These are phyloP conservation scores for Aegithalos caudatus DNA, from an alignment of 2,113 vertebrate genomes.

Conservation along the genomic window DNA sequence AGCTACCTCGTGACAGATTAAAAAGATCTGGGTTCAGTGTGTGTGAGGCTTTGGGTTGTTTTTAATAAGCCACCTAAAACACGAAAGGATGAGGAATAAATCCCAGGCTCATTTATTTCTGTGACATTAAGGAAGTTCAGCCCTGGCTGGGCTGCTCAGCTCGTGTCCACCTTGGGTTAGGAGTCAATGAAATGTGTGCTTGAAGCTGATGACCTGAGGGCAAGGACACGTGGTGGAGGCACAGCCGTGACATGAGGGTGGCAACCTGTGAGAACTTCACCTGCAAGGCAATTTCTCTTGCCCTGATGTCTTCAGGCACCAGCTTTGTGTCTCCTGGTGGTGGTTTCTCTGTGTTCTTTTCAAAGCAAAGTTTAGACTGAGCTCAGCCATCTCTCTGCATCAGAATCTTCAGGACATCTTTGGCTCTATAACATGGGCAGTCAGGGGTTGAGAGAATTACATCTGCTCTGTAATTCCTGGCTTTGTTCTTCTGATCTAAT, in stretches of 20 bases:
- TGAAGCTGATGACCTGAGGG: not conserved
- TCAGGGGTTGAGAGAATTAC: not conserved
- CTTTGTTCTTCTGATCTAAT: not conserved
- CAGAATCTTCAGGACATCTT: not conserved
- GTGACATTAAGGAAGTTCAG: not conserved
- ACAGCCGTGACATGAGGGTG: not conserved
- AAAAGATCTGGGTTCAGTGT: not conserved
- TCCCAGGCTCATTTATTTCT: not conserved
- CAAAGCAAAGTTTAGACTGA: not conserved
- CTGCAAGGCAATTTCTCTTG: not conserved
- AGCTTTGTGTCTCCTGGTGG: not conserved
- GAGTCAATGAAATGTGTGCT: not conserved
- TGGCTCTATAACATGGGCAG: not conserved
- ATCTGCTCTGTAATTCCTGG: not conserved
- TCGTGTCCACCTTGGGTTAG: rapidly evolving
- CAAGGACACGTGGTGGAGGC: rapidly evolving
- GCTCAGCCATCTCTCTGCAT: not conserved
- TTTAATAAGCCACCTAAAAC: not conserved
- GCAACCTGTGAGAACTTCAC: not conserved
- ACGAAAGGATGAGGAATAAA: not conserved
- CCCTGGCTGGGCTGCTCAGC: not conserved
- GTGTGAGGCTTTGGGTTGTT: not conserved
- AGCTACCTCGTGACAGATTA: not conserved
- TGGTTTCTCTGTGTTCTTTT: not conserved
- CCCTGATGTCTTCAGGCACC: too few relatives aligned